Evolutionary conservation across 2,888 invertebrate genomes (phyloP).

Genomic region (Drosophila neotestacea): DNA sequence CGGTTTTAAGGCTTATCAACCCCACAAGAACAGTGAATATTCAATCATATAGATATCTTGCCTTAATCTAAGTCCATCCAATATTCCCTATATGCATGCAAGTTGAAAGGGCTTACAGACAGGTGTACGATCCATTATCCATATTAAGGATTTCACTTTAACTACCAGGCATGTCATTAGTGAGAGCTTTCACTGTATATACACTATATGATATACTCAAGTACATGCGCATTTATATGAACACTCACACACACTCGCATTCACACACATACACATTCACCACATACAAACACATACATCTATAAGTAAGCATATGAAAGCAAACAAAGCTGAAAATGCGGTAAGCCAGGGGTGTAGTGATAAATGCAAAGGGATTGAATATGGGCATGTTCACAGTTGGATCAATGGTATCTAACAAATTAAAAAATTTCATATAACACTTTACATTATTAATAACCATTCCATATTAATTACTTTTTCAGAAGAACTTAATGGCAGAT

Average conservation of each 20-base stretch:
- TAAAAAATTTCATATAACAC: too few relatives aligned
- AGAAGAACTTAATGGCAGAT: too few relatives aligned
- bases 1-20: conserved; percentile 72
- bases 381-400: too few relatives aligned
- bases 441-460: too few relatives aligned
- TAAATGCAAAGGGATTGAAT: neutral
- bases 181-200: conserved; percentile 73
- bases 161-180: conserved; percentile 42
- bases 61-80: neutral
- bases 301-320: conserved; percentile 78
- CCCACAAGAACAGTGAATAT: conserved; percentile 51
- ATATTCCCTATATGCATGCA: neutral
- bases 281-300: conserved; percentile 56
- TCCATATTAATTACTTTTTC: too few relatives aligned
- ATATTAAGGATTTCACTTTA: conserved; percentile 32
- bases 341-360: conserved; percentile 63
- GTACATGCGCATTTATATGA: conserved; percentile 76
- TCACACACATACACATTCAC: conserved; percentile 29
- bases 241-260: conserved; percentile 22
- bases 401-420: too few relatives aligned
- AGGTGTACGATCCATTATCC: conserved; percentile 43
- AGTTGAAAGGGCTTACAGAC: neutral
- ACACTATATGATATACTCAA: conserved; percentile 66
- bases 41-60: neutral
- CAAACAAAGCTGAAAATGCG: conserved; percentile 82